phyloP scores from a whole-genome alignment of 2,888 invertebrate species.

The Microctonus aethiopoides region DNA sequence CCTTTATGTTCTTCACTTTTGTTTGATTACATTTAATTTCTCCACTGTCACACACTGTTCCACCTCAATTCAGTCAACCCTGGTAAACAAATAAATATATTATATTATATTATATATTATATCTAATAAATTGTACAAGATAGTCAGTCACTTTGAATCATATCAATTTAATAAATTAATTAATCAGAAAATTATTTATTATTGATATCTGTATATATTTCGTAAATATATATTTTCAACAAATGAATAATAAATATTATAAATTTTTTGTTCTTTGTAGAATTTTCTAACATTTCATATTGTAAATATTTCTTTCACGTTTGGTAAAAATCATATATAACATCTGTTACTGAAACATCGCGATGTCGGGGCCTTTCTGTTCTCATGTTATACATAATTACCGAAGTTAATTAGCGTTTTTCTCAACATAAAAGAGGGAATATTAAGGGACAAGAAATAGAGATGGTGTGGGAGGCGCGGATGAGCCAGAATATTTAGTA shows the following conservation, averaged over 20 bases:
- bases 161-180: too few species aligned
- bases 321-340: background rate
- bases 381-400: constrained; percentile 47
- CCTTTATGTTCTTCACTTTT: too few species aligned
- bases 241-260: background rate
- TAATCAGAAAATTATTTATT: too few species aligned
- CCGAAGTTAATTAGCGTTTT: constrained; percentile 54
- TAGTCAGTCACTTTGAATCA: too few species aligned
- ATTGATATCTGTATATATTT: too few species aligned
- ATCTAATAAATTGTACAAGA: too few species aligned
- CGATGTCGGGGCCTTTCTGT: constrained; percentile 36
- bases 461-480: background rate
- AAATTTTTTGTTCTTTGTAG: too few species aligned
- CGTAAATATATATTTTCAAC: background rate
- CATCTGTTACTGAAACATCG: background rate
- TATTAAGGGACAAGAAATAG: constrained; percentile 13
- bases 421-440: constrained; percentile 50
- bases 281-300: background rate
- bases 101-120: too few species aligned
- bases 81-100: too few species aligned
- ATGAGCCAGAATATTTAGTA: background rate
- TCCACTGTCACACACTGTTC: too few species aligned
- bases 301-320: background rate
- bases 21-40: too few species aligned
- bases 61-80: too few species aligned